Evolutionary conservation across 2,888 invertebrate species (phyloP).

Genomic region (Plebejus melissa): DNA sequence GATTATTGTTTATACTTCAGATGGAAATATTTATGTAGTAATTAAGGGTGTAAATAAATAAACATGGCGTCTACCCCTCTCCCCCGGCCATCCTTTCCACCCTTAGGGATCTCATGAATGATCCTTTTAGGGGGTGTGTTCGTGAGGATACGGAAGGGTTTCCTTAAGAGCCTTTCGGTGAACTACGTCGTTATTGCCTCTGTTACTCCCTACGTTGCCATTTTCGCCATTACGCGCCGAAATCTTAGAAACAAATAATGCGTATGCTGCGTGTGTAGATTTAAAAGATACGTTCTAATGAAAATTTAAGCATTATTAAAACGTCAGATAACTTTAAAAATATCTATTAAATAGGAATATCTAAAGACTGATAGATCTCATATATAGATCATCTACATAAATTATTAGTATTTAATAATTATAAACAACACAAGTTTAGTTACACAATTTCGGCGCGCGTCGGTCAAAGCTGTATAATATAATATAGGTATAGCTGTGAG

Average conservation of each 20-base stretch:
- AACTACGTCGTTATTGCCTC: neutral
- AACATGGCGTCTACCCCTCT: neutral
- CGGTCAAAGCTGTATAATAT: neutral
- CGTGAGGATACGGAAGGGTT: neutral
- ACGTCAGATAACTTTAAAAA: neutral
- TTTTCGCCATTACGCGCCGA: neutral
- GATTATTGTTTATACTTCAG: neutral
- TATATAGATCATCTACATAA: no score
- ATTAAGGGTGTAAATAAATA: conserved; percentile 3
- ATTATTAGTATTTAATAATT: no score
- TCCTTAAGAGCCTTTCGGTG: neutral
- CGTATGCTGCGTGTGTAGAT: neutral
- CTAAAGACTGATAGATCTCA: no score
- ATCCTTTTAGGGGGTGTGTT: neutral
- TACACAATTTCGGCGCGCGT: neutral
- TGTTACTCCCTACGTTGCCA: neutral
- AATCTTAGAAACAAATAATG: neutral
- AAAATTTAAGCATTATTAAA: no score
- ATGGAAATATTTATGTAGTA: neutral
- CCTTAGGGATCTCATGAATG: neutral
- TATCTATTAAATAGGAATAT: neutral
- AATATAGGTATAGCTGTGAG: neutral
- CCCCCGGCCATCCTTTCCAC: neutral
- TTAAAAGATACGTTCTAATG: no score
- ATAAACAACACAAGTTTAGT: neutral